These are phyloP conservation scores for Syritta pipiens DNA, from an alignment of 2,888 invertebrate genomes.

Conservation along the genomic window DNA sequence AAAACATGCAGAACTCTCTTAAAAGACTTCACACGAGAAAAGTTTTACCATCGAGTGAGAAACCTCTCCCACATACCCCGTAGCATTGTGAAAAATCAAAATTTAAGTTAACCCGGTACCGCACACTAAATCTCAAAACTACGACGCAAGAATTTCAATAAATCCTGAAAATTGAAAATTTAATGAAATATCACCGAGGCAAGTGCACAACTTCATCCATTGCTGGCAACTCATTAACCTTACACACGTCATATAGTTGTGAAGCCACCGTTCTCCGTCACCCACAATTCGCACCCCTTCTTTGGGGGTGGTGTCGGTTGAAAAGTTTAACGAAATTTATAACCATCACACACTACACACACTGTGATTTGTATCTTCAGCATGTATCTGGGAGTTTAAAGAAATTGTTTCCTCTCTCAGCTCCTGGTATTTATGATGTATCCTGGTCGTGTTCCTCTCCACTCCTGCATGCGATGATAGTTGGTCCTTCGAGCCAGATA, in stretches of 20 bases:
- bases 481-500: constrained; percentile 31
- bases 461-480: constrained; percentile 10
- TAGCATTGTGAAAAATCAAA: constrained; percentile 25
- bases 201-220: constrained; percentile 39
- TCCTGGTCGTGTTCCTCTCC: neutral
- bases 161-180: constrained; percentile 56
- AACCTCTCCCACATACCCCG: too few relatives aligned
- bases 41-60: too few relatives aligned
- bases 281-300: neutral
- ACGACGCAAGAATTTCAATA: constrained; percentile 47
- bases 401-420: constrained; percentile 32
- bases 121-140: constrained; percentile 16
- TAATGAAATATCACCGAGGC: constrained; percentile 53
- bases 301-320: constrained; percentile 13
- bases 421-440: constrained; percentile 25
- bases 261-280: neutral
- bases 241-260: constrained; percentile 26
- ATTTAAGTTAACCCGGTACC: constrained; percentile 17
- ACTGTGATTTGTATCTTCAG: constrained; percentile 41
- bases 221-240: constrained; percentile 50
- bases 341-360: constrained; percentile 37
- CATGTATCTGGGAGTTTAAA: constrained; percentile 36
- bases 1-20: too few relatives aligned
- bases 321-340: constrained; percentile 56
- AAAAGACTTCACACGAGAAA: too few relatives aligned